Evolutionary conservation across 2,113 vertebrate genomes (phyloP), one percentile per base, ranked within the genome.

Genomic region (Aptenodytes patagonicus): DNA sequence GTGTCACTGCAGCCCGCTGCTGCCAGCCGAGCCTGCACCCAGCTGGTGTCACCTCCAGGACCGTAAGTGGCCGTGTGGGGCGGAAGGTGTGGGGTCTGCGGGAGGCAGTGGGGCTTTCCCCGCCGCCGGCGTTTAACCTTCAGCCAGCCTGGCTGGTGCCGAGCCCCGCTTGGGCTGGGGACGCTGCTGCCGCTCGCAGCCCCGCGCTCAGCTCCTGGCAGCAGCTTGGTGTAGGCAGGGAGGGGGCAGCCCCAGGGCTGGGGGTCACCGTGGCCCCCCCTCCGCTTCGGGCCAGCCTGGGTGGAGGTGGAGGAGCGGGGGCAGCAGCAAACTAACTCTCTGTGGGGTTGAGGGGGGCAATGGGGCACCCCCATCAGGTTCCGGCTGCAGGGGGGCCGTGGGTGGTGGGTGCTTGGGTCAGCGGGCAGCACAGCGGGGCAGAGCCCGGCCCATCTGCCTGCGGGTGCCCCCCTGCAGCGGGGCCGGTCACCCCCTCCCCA

Each of bases 71-170:
- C 85, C 44, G 29, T 52, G 89, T 22, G 60, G 81, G 87, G 52
- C 0, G 57, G 62, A 55, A 26, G 60, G n/a, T 22, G 81, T 22
- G 68, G 89, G 86, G 42, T 32, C 51, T 52, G 83, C 52, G 60
- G 57, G 70, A 44, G 29, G 62, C 70, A 61, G 82, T 19, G 65
- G 96, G 93, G 90, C 62, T 96, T 71, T 75, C 84, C 84, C 87
- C 22, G 46, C 36, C 44, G 44, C 70, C 68, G 2, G 72, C 85
- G 83, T 97, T 97, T 97, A 97, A 97, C 97, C 97, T 97, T 97
- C 97, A 97, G 87, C 82, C 14, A 69, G 88, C 28, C 32, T 78
- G 29, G 78, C 87, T 44, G 77, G 82, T 26, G 85, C 71, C 4
- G 83, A 79, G 76, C 88, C 44, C 80, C 10, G 36, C 47, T 40